Percentiles rank a stretch among this genome's conserved stretches.
Evolutionary conservation across 2,113 vertebrate genomes (phyloP).

Genomic region (Ophthalmolycus amberensis): DNA sequence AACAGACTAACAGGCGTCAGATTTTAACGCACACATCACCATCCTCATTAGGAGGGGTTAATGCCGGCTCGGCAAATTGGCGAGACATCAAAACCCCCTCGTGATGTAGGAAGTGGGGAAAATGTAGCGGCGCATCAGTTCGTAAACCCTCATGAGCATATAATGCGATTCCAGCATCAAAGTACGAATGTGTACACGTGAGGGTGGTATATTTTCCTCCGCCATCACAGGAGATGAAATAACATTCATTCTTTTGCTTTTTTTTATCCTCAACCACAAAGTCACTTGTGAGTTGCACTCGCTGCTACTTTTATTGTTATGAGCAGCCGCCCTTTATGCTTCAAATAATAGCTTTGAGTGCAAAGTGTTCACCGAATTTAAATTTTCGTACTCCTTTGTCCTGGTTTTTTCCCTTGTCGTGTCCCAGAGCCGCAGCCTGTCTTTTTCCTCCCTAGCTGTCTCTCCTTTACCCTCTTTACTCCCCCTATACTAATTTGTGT

Average conservation of each 20-base stretch:
- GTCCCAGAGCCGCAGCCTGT: conserved; percentile 1
- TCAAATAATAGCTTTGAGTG: not conserved
- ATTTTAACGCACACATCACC: conserved; percentile 52
- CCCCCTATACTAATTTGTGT: conserved; percentile 52
- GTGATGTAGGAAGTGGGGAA: conserved; percentile 39
- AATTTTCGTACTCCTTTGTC: not conserved
- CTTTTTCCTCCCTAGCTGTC: not conserved
- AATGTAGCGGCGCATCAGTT: conserved; percentile 29
- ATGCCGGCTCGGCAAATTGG: conserved; percentile 63
- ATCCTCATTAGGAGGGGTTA: conserved; percentile 65
- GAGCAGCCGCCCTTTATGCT: conserved; percentile 11
- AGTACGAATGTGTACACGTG: not conserved
- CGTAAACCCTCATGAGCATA: conserved; percentile 43
- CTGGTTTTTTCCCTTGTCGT: not conserved
- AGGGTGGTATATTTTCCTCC: conserved; percentile 20
- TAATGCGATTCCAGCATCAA: conserved; percentile 41
- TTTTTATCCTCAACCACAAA: conserved; percentile 13
- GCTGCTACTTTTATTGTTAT: conserved; percentile 16
- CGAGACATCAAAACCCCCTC: conserved; percentile 60
- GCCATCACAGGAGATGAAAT: conserved; percentile 33
- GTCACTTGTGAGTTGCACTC: conserved; percentile 8
- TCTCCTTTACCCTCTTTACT: conserved; percentile 8
- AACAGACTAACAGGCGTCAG: conserved; percentile 59
- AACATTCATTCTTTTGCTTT: conserved; percentile 24
- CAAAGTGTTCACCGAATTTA: conserved; percentile 1